Evolutionary conservation across 1,140 invertebrate species (phyloP).

Genomic region (Coptotermes formosanus): DNA sequence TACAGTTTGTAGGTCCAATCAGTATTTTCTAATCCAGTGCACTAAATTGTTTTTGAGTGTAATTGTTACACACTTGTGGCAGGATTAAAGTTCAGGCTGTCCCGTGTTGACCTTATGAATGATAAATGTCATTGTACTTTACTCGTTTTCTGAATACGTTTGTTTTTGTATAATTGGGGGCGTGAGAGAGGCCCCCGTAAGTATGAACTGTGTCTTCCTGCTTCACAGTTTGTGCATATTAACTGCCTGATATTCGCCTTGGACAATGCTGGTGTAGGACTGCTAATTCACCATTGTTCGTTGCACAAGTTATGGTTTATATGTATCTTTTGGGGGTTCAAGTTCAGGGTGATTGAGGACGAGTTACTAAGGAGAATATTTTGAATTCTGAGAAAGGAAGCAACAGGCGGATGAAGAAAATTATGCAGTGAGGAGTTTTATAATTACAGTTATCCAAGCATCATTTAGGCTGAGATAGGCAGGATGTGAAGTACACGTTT

Average conservation of each 20-base stretch:
- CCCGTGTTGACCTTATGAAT: neutral
- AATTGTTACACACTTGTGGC: neutral
- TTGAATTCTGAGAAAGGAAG: neutral
- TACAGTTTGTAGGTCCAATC: too few species aligned
- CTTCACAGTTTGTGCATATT: too few species aligned
- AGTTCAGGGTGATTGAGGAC: neutral
- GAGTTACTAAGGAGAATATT: neutral
- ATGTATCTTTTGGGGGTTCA: too few species aligned
- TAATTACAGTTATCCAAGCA: neutral
- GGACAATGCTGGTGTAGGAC: too few species aligned
- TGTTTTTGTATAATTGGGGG: neutral
- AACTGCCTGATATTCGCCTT: too few species aligned
- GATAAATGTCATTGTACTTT: neutral
- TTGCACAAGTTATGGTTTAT: too few species aligned
- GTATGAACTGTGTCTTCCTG: too few species aligned
- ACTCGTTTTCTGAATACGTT: neutral
- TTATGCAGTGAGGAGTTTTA: neutral
- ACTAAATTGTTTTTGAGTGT: too few species aligned
- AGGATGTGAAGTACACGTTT: neutral
- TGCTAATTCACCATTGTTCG: too few species aligned
- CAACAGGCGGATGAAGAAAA: neutral
- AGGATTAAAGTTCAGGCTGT: neutral
- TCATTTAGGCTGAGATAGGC: neutral
- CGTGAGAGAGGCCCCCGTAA: neutral
- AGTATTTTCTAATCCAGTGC: too few species aligned